Conservation (phyloP, 2,888 invertebrate species). For the Athrips mouffetella region DNA sequence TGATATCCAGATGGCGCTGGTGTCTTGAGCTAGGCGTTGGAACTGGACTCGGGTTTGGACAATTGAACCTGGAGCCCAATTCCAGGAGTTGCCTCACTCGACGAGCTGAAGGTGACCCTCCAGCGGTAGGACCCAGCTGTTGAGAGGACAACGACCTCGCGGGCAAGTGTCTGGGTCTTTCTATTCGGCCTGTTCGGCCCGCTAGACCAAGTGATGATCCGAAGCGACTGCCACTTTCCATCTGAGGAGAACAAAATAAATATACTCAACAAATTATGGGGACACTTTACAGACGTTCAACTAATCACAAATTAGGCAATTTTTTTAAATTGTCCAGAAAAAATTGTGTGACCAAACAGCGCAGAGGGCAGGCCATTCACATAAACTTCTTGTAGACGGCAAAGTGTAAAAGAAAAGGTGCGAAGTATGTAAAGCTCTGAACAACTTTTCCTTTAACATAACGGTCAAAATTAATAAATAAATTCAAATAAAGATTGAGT, state of each 20-base stretch:
- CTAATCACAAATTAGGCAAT: too few species aligned
- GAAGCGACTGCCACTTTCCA: constrained; percentile 80
- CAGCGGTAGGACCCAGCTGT: constrained; percentile 78
- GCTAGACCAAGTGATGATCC: constrained; percentile 76
- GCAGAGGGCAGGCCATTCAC: too few species aligned
- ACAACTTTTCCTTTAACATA: too few species aligned
- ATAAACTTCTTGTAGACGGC: too few species aligned
- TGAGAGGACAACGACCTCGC: constrained; percentile 87
- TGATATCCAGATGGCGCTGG: constrained; percentile 90
- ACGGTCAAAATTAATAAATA: too few species aligned
- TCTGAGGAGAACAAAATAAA: constrained; percentile 40
- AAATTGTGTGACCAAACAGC: too few species aligned
- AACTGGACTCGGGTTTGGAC: constrained; percentile 84
- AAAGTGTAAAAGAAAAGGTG: too few species aligned
- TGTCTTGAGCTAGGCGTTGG: constrained; percentile 88
- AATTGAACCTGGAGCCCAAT: constrained; percentile 78
- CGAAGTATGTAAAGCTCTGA: too few species aligned
- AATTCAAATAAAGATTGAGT: too few species aligned
- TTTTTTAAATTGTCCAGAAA: too few species aligned
- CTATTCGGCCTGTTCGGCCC: constrained; percentile 68
- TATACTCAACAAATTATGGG: too few species aligned
- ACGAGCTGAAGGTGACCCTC: constrained; percentile 85
- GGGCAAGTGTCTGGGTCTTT: constrained; percentile 79
- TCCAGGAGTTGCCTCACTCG: constrained; percentile 90
- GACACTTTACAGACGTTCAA: too few species aligned